Evolutionary conservation across 2,888 invertebrate genomes (phyloP).

Genomic region (Temnothorax unifasciatus): DNA sequence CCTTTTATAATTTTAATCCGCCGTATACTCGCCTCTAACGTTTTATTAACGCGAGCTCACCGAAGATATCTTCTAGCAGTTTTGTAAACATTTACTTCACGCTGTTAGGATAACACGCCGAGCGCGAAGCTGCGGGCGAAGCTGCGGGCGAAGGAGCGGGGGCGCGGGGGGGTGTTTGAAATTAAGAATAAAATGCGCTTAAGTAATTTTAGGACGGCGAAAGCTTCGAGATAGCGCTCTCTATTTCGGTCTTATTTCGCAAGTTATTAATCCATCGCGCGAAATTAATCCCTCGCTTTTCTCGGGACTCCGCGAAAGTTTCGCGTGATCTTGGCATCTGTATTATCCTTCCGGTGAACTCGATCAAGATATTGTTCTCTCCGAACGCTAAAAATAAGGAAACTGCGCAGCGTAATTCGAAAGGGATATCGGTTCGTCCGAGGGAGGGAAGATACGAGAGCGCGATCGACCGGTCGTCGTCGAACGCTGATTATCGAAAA

Average conservation of each 20-base stretch:
- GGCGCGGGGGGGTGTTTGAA: neutral
- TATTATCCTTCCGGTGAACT: constrained; percentile 14
- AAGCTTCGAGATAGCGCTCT: neutral
- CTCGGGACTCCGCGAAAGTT: neutral
- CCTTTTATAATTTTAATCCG: constrained; percentile 53
- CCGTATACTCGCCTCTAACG: constrained; percentile 38
- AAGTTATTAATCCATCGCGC: neutral
- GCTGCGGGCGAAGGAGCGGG: neutral
- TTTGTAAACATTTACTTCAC: constrained; percentile 34
- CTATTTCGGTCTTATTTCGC: constrained; percentile 6
- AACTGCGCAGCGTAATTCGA: neutral
- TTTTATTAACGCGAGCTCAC: constrained; percentile 22
- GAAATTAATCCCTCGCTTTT: neutral
- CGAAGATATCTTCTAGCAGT: constrained; percentile 19
- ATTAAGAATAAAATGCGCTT: constrained; percentile 20
- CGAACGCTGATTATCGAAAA: neutral
- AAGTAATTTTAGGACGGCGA: neutral
- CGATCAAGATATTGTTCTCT: neutral
- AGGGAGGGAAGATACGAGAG: neutral
- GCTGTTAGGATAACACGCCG: constrained; percentile 26
- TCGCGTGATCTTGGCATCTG: neutral
- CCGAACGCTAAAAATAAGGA: constrained; percentile 11
- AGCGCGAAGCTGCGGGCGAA: constrained; percentile 6
- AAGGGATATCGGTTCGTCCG: neutral
- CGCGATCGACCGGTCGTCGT: neutral